Percentiles rank a stretch among this genome's conserved stretches.
phyloP scores from a whole-genome alignment of 2,888 invertebrate genomes.

The Ryuthela nishihirai region DNA sequence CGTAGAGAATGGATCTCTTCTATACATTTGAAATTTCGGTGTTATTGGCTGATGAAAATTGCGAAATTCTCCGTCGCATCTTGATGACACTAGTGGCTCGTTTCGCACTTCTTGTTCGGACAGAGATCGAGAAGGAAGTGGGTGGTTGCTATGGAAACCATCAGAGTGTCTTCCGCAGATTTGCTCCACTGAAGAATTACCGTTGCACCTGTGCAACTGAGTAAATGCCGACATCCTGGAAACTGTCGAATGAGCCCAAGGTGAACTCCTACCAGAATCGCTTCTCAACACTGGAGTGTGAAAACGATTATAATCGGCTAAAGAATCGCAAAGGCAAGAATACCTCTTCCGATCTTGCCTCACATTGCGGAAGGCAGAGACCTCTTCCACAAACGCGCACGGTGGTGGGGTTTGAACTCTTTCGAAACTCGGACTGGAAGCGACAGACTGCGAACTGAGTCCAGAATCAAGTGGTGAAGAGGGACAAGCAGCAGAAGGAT shows the following conservation, averaged over 20 bases:
- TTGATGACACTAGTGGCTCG: no score
- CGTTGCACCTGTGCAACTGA: no score
- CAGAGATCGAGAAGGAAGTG: no score
- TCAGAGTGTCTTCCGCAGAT: no score
- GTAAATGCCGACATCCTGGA: no score
- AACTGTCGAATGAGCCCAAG: slow-evolving; percentile 1
- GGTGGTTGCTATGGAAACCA: no score
- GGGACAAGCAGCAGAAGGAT: background rate
- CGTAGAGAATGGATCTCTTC: background rate
- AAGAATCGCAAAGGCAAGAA: slow-evolving; percentile 1
- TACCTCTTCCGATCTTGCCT: background rate
- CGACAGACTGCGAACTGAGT: slow-evolving; percentile 35
- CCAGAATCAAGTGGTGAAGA: slow-evolving; percentile 37
- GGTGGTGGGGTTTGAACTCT: slow-evolving; percentile 3
- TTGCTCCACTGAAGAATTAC: no score
- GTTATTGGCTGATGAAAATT: no score
- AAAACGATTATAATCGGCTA: background rate
- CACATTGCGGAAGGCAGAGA: background rate
- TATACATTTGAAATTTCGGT: no score
- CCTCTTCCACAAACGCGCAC: background rate
- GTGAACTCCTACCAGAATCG: slow-evolving; percentile 22
- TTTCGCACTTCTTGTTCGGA: no score
- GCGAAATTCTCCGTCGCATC: no score
- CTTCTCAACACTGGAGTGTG: background rate
- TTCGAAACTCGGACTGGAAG: slow-evolving; percentile 37